Conservation (phyloP, 2,797 vertebrate genomes). For the Danio choprae region DNA sequence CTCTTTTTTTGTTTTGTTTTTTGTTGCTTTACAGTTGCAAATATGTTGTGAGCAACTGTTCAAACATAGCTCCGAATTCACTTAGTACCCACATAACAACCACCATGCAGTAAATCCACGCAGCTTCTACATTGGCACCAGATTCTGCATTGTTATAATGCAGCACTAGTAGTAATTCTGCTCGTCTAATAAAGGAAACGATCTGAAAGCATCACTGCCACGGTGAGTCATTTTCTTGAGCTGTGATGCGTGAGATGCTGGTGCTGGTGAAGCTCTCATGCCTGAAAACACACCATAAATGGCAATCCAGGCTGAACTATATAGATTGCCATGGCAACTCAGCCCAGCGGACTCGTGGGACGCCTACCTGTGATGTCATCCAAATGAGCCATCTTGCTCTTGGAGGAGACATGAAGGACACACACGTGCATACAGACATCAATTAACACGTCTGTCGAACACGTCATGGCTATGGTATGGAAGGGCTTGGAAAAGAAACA, state of each 20-base stretch:
- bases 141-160: background rate
- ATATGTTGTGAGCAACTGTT: too few relatives aligned
- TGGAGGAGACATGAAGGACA: conserved; percentile 60
- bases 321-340: conserved; percentile 58
- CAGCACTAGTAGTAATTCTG: background rate
- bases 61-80: too few relatives aligned
- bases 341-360: conserved; percentile 51
- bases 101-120: too few relatives aligned
- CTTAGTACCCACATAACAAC: too few relatives aligned
- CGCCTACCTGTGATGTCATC: conserved; percentile 60
- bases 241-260: background rate
- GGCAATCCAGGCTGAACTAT: conserved; percentile 38
- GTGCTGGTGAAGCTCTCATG: conserved; percentile 28
- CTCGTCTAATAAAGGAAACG: conserved; percentile 4
- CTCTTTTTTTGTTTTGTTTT: too few relatives aligned
- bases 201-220: conserved; percentile 2
- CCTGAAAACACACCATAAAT: conserved; percentile 50
- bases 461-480: background rate
- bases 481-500: background rate
- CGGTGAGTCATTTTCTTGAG: conserved; percentile 7
- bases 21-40: too few relatives aligned
- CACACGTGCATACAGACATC: conserved; percentile 10
- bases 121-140: too few relatives aligned
- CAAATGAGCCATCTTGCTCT: conserved; percentile 49
- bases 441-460: background rate